Evolutionary conservation across 2,797 vertebrate species (phyloP), one percentile per base, ranked within the genome.

Genomic region (Gila robusta): DNA sequence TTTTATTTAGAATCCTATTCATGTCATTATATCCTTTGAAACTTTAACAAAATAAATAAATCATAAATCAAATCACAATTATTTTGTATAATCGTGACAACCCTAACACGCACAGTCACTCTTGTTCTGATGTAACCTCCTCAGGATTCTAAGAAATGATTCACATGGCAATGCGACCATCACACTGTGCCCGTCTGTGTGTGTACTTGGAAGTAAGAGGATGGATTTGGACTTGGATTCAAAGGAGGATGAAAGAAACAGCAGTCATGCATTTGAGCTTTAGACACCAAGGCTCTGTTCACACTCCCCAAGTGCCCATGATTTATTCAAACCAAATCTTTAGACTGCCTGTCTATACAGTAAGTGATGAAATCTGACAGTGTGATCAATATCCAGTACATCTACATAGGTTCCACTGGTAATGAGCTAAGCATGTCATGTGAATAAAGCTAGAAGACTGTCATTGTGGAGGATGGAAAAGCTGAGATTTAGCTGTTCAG

Each of bases 141-240:
- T 72, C 70, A 44, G 23, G 69, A 21, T 70, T 70, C 37, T n/a
- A 49, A n/a, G 44, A 85, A 47, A 28, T 79, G 77, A 80, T 44
- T 80, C 84, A 85, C 67, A 72, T 32, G 54, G 54, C 69, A 80
- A 59, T 47, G 54, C 62, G 26, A 79, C 16, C 37, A 70, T 85
- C 39, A 85, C 49, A 69, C 76, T 47, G 83, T 39, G 23, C 62
- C 74, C 64, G 39, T 79, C 83, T 44, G 47, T 26, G 47, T 54
- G 47, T 37, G 64, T n/a, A 66, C 37, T 49, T 26, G 9, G 49
- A 52, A 41, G 73, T 66, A 39, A 26, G 23, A 69, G 83, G n/a
- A n/a, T n/a, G n/a, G n/a, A n/a, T n/a, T n/a, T n/a, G n/a, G n/a
- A n/a, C n/a, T n/a, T n/a, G 52, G 49, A 78, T 66, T 83, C 37